Evolutionary conservation across 1,140 invertebrate species (phyloP), one percentile per base, ranked within the genome.

Genomic region (Pseudomyrmex gracilis): DNA sequence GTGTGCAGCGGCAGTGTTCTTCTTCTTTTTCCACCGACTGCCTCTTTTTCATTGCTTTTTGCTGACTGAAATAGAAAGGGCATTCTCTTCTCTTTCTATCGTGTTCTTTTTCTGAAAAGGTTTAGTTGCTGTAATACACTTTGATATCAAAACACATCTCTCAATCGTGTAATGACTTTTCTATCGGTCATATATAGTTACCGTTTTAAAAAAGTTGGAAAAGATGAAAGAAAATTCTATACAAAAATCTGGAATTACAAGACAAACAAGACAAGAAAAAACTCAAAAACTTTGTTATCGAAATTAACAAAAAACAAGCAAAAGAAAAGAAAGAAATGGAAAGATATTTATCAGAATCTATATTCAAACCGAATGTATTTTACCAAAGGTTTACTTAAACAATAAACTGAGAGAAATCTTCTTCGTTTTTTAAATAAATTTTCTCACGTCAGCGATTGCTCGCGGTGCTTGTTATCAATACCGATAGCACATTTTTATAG

Each of bases 401-500:
- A 60, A 22, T 20, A 24, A 73, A 61, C 15, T 61, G 17, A 60
- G 20, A 63, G 13, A 76, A 49, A n/a, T 74, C 10, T 63, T 24
- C 1, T 2, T 20, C 45, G 22, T 51, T 47, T n/a, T n/a, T n/a
- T 76, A 64, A 64, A 76, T 47, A 61, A 74, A 45, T 22, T 61
- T 20, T 0, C 20, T 74, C 57, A 43, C 13, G 17, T 73, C 17
- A 45, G 20, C 43, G 55, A 73, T 73, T 47, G 34, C 57, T 74
- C 73, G 22, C 61, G 22, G 24, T 51, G 51, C 20, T 64, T 60
- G 22, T 76, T 68, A 77, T 77, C 63, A 68, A 55, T 68, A 77
- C 17, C 2, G 74, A 77, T 55, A 49, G 34, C 74, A 67, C 47
- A 67, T 55, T 45, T 77, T 67, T 77, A 45, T 57, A 47, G 10